These are phyloP conservation scores for Aulostomus chinensis DNA, from an alignment of 2,797 vertebrate species.

Conservation along the genomic window DNA sequence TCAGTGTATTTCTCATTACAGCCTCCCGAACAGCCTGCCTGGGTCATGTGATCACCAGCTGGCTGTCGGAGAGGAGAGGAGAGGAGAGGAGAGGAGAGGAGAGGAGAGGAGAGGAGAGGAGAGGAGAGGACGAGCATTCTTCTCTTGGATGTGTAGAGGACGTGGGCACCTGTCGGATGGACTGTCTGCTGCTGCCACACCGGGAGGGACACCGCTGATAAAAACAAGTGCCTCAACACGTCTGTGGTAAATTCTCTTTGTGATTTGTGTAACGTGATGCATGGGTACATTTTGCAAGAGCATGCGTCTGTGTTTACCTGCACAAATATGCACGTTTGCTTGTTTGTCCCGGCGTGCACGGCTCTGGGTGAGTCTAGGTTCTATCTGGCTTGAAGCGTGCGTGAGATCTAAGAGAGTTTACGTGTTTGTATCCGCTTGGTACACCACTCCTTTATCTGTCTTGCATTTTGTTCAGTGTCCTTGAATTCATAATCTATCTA, in stretches of 20 bases:
- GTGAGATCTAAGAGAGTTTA: constrained; percentile 2
- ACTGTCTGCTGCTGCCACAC: constrained; percentile 24
- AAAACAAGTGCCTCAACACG: no score
- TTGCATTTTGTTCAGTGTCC: not conserved
- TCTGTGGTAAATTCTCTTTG: constrained; percentile 37
- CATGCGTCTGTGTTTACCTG: constrained; percentile 12
- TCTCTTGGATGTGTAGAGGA: constrained; percentile 21
- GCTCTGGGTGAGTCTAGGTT: no score
- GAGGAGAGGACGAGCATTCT: no score
- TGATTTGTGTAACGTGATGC: not conserved
- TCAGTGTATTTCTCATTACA: constrained; percentile 47
- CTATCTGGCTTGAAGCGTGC: no score
- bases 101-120: no score
- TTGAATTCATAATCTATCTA: not conserved
- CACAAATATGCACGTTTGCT: no score
- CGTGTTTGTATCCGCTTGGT: not conserved
- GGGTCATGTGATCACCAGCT: constrained; percentile 65
- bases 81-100: no score
- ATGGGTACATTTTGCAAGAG: not conserved
- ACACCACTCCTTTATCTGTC: not conserved
- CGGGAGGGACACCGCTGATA: no score
- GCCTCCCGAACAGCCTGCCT: constrained; percentile 14
- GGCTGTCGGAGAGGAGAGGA: constrained; percentile 41
- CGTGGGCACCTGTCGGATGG: constrained; percentile 55
- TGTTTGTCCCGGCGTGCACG: no score